These are phyloP conservation scores for Drosophila lacicola DNA, from an alignment of 2,888 invertebrate species.

Conservation along the genomic window DNA sequence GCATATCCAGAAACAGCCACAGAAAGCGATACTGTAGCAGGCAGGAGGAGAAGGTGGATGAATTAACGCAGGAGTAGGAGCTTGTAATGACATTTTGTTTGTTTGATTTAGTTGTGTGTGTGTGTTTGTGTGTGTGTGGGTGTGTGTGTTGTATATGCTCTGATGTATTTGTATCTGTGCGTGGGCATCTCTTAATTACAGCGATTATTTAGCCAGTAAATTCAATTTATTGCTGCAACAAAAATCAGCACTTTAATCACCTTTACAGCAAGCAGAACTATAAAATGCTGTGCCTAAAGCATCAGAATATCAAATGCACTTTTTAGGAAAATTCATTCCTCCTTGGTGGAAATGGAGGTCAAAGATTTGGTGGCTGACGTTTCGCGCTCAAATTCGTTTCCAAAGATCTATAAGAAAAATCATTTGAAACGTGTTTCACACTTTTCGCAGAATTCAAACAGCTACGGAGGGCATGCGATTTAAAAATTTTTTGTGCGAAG, in stretches of 20 bases:
- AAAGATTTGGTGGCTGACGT: too few relatives aligned
- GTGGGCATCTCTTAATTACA: constrained; percentile 61
- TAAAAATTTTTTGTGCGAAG: too few relatives aligned
- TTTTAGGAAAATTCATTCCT: not conserved
- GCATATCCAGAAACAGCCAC: constrained; percentile 19
- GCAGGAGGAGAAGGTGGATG: not conserved
- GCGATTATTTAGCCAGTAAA: constrained; percentile 63
- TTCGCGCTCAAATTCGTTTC: too few relatives aligned
- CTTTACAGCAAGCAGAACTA: not conserved
- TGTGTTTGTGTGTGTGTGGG: constrained; percentile 13
- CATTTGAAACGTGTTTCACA: too few relatives aligned
- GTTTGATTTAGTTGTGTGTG: constrained; percentile 46
- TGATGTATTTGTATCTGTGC: constrained; percentile 22
- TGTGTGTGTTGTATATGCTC: constrained; percentile 9
- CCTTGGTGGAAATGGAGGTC: too few relatives aligned
- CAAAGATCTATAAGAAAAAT: too few relatives aligned
- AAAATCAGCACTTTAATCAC: constrained; percentile 39
- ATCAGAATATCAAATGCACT: not conserved
- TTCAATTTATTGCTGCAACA: constrained; percentile 49
- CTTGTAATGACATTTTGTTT: constrained; percentile 47
- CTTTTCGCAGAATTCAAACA: too few relatives aligned
- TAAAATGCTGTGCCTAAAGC: too few relatives aligned
- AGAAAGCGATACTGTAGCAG: constrained; percentile 1
- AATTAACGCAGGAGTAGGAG: not conserved
- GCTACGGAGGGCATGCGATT: too few relatives aligned